Percentiles rank a stretch among this genome's conserved stretches.
These are phyloP conservation scores for Pterophyllum scalare DNA, from an alignment of 2,113 vertebrate genomes.

Conservation along the genomic window DNA sequence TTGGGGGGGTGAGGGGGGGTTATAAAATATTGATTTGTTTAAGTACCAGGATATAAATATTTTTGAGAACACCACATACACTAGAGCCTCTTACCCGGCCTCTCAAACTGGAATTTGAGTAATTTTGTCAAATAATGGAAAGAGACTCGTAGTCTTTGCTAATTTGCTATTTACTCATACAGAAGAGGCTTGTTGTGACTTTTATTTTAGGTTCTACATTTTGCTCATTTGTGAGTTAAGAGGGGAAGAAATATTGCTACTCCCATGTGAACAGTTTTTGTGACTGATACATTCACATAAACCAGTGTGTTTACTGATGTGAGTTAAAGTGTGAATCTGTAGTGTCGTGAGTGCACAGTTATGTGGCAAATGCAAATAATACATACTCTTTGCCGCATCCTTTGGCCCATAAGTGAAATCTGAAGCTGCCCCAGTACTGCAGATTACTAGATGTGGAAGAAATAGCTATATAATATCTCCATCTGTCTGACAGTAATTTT, in stretches of 20 bases:
- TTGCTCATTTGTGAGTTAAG: background rate
- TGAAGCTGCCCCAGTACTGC: background rate
- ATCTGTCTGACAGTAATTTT: background rate
- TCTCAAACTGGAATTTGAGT: background rate
- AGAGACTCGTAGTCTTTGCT: background rate
- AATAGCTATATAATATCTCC: no score
- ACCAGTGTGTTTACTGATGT: background rate
- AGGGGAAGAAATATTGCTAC: background rate
- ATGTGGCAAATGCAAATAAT: background rate
- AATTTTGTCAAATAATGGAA: background rate
- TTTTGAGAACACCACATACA: background rate
- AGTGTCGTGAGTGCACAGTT: background rate
- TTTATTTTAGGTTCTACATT: background rate
- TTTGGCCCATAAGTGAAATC: background rate
- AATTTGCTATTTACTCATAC: background rate
- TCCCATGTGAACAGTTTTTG: background rate
- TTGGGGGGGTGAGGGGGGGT: background rate
- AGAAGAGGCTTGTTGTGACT: background rate
- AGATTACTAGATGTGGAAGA: background rate
- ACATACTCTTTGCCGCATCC: background rate
- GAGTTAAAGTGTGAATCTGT: background rate
- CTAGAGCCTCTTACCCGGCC: background rate
- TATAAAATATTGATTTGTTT: slow-evolving; percentile 1
- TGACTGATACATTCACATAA: background rate
- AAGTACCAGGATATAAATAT: background rate